Base-by-base conservation (phyloP, 2,888 invertebrate species). In the Cheilosia variabilis region DNA sequence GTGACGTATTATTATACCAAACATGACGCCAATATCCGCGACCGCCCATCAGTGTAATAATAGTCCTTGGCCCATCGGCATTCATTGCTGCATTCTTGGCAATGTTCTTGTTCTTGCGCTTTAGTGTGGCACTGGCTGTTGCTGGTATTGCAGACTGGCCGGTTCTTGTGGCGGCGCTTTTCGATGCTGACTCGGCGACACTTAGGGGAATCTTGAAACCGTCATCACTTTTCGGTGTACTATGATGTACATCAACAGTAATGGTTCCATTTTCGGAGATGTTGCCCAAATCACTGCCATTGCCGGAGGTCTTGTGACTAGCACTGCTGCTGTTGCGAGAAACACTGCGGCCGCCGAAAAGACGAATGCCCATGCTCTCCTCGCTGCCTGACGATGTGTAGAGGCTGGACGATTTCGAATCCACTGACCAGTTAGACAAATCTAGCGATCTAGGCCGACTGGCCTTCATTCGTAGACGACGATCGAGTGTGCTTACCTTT, bases 381-480 rank as follows among this genome's bases (percentile, higher is more conserved):
- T 97, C 97, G 87, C 96, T 96, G n/a, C 97, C 96, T 0, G 97
- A 96, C 0, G 96, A 97, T 0, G 96, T 96, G 90, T 96, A 96
- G 10, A 96, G 90, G 78, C 96, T 96, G 22, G 96, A 96, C 0
- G 96, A 96, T 84, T 96, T 94, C 0, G 97, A 97, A 90, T 97
- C 97, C 1, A 97, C 96, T 0, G 96, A 97, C 97, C 97, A 97
- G 91, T 96, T 97, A 2, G 97, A 96, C 0, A 97, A 92, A 91
- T 97, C 97, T 43, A 97, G 92, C 0, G 96, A 96, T 43, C 97
- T 93, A 0, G 97, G 97, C 17, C 97, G 93, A 15, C 96, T 96
- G 1, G 96, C 96, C 88, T 97, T 96, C 96, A 97, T 96, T 87
- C 96, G 94, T 84, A 97, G 92, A 88, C 97, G 94, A 31, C 97